These are phyloP conservation scores for Crambe crambe DNA, from an alignment of 37 sponge, comb jelly and placozoan species.

Conservation along the genomic window DNA sequence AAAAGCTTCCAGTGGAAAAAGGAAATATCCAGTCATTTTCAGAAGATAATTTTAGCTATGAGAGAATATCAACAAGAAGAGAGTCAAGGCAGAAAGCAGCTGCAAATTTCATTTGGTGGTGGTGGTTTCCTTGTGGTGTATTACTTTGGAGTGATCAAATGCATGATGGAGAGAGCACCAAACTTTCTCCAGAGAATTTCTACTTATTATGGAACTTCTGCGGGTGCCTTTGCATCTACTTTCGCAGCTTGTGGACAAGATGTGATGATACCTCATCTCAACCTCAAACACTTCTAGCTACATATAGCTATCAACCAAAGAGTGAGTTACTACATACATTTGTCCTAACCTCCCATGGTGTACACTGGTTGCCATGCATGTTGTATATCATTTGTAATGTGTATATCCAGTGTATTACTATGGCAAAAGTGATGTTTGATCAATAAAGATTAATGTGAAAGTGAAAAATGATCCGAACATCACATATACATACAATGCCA, in stretches of 20 bases:
- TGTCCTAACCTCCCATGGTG: slow-evolving; percentile 37
- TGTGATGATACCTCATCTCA: slow-evolving; percentile 35
- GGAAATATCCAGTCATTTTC: too few species aligned
- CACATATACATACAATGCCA: too few species aligned
- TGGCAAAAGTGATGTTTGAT: slow-evolving; percentile 40
- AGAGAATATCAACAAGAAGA: too few species aligned
- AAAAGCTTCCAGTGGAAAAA: too few species aligned
- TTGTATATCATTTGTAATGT: slow-evolving; percentile 53
- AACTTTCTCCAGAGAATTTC: slow-evolving; percentile 47
- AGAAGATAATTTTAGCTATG: too few species aligned
- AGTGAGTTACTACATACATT: slow-evolving; percentile 52
- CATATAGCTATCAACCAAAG: slow-evolving; percentile 28
- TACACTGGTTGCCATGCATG: slow-evolving; percentile 35
- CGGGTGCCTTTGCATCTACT: slow-evolving; percentile 70
- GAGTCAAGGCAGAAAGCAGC: not conserved
- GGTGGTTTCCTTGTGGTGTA: slow-evolving; percentile 89
- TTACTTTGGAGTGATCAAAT: slow-evolving; percentile 80
- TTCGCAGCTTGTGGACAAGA: slow-evolving; percentile 34
- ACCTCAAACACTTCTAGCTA: slow-evolving; percentile 19
- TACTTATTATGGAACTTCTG: slow-evolving; percentile 66
- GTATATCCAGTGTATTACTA: slow-evolving; percentile 45
- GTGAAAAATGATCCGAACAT: too few species aligned
- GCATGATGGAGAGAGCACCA: slow-evolving; percentile 59
- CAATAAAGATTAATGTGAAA: not conserved
- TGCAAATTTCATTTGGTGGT: slow-evolving; percentile 80